phyloP scores from a whole-genome alignment of 2,113 vertebrate species.

The Aplodontia rufa region DNA sequence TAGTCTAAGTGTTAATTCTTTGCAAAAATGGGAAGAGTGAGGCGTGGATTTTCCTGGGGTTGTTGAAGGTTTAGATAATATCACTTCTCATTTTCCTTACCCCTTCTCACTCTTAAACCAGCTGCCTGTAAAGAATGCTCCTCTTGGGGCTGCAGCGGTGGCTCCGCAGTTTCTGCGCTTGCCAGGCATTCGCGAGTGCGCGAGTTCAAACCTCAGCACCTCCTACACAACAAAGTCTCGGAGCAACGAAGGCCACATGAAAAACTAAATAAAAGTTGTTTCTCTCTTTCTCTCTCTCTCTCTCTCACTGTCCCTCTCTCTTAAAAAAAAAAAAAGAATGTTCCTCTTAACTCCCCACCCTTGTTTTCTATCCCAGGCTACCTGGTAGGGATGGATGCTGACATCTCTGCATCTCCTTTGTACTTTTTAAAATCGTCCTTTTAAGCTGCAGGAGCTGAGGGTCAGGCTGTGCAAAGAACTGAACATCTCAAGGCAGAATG shows the following conservation, averaged over 20 bases:
- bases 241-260: too few relatives aligned
- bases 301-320: not conserved
- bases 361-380: not conserved
- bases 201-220: too few relatives aligned
- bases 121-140: too few relatives aligned
- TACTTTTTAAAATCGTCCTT: not conserved
- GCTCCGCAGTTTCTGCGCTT: too few relatives aligned
- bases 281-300: not conserved
- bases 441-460: not conserved
- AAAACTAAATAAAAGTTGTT: too few relatives aligned
- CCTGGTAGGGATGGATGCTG: not conserved
- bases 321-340: too few relatives aligned
- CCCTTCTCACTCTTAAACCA: too few relatives aligned
- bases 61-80: not conserved
- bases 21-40: not conserved
- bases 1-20: not conserved
- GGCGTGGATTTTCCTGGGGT: fast-evolving
- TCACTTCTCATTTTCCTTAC: not conserved
- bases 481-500: not conserved
- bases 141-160: too few relatives aligned
- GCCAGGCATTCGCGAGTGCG: too few relatives aligned
- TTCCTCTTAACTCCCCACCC: not conserved
- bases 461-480: not conserved
- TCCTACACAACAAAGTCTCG: too few relatives aligned
- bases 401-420: not conserved